Conservation (phyloP, 2,113 vertebrate genomes). For the Penelope pileata region DNA sequence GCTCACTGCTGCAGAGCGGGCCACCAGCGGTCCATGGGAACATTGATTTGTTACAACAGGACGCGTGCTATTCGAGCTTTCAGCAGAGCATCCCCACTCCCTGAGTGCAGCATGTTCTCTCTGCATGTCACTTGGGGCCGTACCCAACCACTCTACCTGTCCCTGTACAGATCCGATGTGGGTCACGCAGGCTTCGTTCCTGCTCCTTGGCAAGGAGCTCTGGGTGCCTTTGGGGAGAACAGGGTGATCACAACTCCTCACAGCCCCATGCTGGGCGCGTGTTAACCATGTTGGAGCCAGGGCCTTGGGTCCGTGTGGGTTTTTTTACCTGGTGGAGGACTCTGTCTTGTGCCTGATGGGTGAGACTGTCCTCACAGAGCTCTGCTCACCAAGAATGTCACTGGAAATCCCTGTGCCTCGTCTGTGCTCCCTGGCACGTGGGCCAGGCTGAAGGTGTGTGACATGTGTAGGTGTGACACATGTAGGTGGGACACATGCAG, state of each 20-base stretch:
- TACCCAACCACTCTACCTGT: background rate
- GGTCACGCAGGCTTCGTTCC: background rate
- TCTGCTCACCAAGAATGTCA: background rate
- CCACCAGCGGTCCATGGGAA: background rate
- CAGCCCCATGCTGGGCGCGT: background rate
- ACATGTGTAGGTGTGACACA: no score
- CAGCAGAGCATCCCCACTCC: background rate
- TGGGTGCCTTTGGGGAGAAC: background rate
- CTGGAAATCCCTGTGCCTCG: no score
- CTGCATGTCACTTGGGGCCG: background rate
- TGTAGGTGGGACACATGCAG: background rate
- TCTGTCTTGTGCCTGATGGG: background rate
- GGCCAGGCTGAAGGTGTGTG: accelerated
- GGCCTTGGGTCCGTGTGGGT: background rate
- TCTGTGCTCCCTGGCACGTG: no score
- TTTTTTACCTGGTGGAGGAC: background rate
- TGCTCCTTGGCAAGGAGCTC: background rate
- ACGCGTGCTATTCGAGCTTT: background rate
- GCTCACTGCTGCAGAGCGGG: accelerated
- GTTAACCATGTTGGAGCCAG: background rate
- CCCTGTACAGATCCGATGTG: background rate
- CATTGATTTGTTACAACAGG: background rate
- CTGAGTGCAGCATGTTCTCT: accelerated
- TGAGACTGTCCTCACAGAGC: background rate
- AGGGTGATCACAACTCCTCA: accelerated